phyloP scores from a whole-genome alignment of 92 coral and sea anemone species.

The Porites rus region DNA sequence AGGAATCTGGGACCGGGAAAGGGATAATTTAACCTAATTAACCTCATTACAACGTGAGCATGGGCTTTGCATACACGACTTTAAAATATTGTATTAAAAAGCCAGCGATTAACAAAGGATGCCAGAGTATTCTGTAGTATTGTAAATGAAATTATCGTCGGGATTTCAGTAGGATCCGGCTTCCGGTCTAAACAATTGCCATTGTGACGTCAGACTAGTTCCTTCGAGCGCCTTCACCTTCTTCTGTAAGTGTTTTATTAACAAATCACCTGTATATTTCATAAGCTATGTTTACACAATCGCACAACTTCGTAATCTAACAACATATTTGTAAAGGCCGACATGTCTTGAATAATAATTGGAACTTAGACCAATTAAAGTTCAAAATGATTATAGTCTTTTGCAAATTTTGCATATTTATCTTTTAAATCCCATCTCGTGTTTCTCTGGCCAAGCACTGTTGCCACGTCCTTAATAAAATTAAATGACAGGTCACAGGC shows the following conservation, averaged over 20 bases:
- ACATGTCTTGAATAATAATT: background rate
- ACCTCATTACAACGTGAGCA: too few relatives aligned
- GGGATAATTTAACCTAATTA: too few relatives aligned
- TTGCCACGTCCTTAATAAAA: slow-evolving; percentile 36
- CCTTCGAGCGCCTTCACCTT: slow-evolving; percentile 6
- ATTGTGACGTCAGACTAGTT: slow-evolving; percentile 30
- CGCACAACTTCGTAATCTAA: background rate
- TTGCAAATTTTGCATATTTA: slow-evolving; percentile 37
- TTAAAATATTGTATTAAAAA: too few relatives aligned
- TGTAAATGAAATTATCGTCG: background rate
- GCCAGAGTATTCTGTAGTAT: background rate
- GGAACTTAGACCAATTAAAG: slow-evolving; percentile 8
- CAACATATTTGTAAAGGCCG: background rate
- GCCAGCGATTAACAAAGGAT: background rate
- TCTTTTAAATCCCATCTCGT: slow-evolving; percentile 40
- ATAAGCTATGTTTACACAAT: background rate
- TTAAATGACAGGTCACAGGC: slow-evolving; percentile 49
- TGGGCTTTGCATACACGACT: too few relatives aligned
- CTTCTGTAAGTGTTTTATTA: background rate
- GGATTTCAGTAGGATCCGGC: background rate
- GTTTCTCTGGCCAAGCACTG: slow-evolving; percentile 20
- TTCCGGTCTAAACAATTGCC: slow-evolving; percentile 35
- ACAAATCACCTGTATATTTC: slow-evolving; percentile 15
- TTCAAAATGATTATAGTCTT: slow-evolving; percentile 8
- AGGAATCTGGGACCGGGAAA: too few relatives aligned